Percentiles rank a stretch among this genome's conserved stretches.
These are phyloP conservation scores for Paralvinella palmiformis DNA, from an alignment of 1,140 invertebrate species.

Conservation along the genomic window DNA sequence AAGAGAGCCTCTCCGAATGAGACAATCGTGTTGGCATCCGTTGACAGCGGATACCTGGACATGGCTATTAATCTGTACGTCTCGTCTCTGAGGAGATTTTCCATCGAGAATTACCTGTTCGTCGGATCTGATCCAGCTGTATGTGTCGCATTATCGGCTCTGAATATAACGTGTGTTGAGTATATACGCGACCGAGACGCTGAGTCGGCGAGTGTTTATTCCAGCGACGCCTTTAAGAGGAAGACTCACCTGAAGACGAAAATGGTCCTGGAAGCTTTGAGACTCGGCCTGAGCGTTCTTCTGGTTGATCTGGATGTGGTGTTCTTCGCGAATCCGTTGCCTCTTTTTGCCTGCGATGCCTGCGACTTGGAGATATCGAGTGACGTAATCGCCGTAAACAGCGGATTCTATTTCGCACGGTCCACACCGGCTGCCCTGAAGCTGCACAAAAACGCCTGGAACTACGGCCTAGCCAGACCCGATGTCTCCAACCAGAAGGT, in stretches of 20 bases:
- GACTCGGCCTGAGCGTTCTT: not conserved
- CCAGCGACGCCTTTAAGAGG: too few species aligned
- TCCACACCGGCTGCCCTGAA: not conserved
- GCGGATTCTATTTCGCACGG: slow-evolving; percentile 9
- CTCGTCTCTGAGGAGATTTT: too few species aligned
- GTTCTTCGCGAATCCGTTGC: slow-evolving; percentile 15
- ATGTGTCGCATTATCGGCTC: too few species aligned
- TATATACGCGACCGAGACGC: too few species aligned
- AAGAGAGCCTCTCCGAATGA: too few species aligned
- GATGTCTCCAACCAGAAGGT: slow-evolving; percentile 12
- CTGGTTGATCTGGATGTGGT: slow-evolving; percentile 13
- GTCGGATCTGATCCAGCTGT: too few species aligned
- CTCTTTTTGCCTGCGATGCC: not conserved
- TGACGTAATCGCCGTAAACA: slow-evolving; percentile 10
- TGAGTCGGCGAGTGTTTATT: too few species aligned
- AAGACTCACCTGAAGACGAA: slow-evolving; percentile 13
- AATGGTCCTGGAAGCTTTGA: slow-evolving; percentile 1
- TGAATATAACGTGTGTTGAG: too few species aligned
- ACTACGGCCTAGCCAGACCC: not conserved
- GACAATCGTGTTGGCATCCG: too few species aligned
- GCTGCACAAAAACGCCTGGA: not conserved
- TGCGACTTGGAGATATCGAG: slow-evolving; percentile 10
- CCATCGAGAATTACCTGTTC: too few species aligned
- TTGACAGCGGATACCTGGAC: too few species aligned
- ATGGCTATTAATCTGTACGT: too few species aligned